These are phyloP conservation scores for Drosophila nasuta DNA, from an alignment of 1,140 invertebrate species.

Conservation along the genomic window DNA sequence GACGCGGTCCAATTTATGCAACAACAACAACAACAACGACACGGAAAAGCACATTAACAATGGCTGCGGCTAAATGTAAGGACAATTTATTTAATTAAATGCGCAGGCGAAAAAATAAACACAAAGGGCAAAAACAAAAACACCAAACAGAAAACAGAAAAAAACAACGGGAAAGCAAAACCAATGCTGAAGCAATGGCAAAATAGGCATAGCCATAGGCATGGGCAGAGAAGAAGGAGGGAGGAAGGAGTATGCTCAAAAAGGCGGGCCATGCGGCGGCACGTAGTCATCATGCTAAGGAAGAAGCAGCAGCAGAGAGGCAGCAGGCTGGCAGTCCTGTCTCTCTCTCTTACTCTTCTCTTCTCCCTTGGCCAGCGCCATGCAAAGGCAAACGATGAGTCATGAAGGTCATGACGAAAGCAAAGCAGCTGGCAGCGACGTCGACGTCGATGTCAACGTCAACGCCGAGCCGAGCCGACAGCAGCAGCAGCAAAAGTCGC, in stretches of 20 bases:
- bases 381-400: conserved; percentile 73
- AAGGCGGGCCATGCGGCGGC: conserved; percentile 53
- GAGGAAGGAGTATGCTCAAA: conserved; percentile 19
- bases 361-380: conserved; percentile 2
- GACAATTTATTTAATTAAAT: conserved; percentile 83
- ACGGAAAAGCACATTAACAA: conserved; percentile 42
- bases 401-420: conserved; percentile 85
- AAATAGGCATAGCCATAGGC: background rate
- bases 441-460: conserved; percentile 4
- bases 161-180: conserved; percentile 24
- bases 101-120: conserved; percentile 53
- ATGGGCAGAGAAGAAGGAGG: background rate
- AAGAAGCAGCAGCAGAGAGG: background rate
- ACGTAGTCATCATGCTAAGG: conserved; percentile 24
- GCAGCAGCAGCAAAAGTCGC: conserved; percentile 76
- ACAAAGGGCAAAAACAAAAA: conserved; percentile 22
- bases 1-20: conserved; percentile 70
- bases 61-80: conserved; percentile 59
- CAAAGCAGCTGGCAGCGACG: conserved; percentile 47
- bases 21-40: background rate
- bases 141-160: conserved; percentile 23
- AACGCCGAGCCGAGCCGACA: conserved; percentile 19
- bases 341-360: background rate
- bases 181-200: conserved; percentile 25
- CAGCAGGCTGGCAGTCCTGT: conserved; percentile 8